Conservation (phyloP, 2,797 vertebrate genomes). For the Micropoecilia bifurca region DNA sequence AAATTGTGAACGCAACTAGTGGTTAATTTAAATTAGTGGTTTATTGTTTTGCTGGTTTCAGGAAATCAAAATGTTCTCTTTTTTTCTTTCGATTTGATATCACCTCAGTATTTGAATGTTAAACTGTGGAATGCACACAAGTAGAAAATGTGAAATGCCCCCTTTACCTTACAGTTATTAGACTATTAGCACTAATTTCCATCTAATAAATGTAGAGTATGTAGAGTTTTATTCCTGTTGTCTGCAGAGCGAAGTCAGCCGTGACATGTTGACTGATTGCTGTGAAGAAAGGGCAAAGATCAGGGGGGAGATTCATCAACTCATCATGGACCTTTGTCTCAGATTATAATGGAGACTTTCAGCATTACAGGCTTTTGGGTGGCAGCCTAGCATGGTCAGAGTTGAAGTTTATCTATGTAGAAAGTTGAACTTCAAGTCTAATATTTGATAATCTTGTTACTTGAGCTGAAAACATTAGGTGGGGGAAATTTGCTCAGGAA, state of each 20-base stretch:
- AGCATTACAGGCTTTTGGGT: background rate
- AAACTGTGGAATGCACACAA: background rate
- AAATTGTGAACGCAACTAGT: background rate
- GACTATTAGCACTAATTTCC: background rate
- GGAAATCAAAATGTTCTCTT: background rate
- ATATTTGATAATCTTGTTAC: background rate
- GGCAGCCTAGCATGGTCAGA: background rate
- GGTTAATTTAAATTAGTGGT: background rate
- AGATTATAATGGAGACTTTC: background rate
- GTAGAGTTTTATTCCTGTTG: background rate
- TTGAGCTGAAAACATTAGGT: conserved; percentile 2
- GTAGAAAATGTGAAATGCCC: background rate
- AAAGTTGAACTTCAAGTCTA: background rate
- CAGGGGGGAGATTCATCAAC: background rate
- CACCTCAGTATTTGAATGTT: background rate
- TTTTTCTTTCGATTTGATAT: background rate
- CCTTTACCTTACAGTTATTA: background rate
- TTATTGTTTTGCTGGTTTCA: background rate
- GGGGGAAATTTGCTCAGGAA: conserved; percentile 25
- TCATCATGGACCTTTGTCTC: background rate
- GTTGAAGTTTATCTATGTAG: background rate
- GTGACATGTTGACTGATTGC: background rate
- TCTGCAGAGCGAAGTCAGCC: background rate
- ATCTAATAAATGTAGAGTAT: no score
- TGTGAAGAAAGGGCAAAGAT: background rate